Conservation (phyloP, 2,113 vertebrate genomes). For the Drymodes brunneopygia region DNA sequence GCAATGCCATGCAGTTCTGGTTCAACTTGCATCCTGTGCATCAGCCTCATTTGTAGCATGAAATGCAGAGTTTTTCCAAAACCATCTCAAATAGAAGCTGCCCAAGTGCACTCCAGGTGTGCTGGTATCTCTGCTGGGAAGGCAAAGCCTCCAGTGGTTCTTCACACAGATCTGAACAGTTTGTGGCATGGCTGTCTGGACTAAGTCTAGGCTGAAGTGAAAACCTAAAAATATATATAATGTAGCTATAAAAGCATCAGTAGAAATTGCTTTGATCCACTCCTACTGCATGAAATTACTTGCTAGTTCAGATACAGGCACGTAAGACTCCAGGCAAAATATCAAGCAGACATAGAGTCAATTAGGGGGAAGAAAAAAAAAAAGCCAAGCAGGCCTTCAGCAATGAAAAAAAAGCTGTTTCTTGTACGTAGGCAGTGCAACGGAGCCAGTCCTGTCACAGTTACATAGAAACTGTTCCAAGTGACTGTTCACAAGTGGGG, state of each 20-base stretch:
- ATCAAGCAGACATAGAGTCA: not conserved
- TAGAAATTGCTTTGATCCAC: not conserved
- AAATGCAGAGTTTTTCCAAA: not conserved
- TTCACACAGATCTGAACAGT: not conserved
- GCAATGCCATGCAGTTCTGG: not conserved
- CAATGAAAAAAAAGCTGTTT: not conserved
- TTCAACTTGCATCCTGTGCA: not conserved
- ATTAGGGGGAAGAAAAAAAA: not conserved
- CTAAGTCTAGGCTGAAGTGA: not conserved
- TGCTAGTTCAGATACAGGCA: not conserved
- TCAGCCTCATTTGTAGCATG: not conserved
- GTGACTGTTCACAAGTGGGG: not conserved
- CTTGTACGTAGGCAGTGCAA: not conserved
- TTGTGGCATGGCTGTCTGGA: not conserved
- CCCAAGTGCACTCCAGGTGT: not conserved
- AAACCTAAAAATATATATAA: not conserved
- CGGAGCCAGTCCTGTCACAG: not conserved
- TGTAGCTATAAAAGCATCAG: not conserved
- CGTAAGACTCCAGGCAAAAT: not conserved
- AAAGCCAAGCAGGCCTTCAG: not conserved
- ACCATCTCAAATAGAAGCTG: not conserved
- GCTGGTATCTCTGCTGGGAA: rapidly evolving
- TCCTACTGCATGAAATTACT: not conserved
- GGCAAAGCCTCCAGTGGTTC: not conserved
- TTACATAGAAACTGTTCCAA: not conserved